Base-by-base conservation (phyloP, 2,113 vertebrate species). In the Vulpes lagopus region DNA sequence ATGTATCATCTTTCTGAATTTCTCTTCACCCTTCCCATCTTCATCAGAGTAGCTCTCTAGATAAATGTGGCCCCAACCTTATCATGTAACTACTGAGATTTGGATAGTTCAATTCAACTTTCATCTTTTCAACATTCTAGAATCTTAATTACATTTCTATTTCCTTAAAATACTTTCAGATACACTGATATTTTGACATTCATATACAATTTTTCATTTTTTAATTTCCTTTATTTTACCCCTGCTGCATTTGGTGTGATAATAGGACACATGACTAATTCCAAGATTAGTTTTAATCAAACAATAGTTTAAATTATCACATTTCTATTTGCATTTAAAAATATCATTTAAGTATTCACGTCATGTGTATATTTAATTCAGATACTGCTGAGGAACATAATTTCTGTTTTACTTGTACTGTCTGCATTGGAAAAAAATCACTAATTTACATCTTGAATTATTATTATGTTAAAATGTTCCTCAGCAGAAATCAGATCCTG, bases 401-500 rank as follows among this genome's bases (percentile, higher is more conserved):
- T 96, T 97, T 96, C n/a, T 88, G n/a, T 96, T 95, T 96, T 84
- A 96, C 88, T 82, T 93, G 43, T 89, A 95, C 38, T 82, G 57
- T 95, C 74, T 94, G 85, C 57, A 83, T 93, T 96, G 76, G 43
- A 59, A 89, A 95, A 95, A 98, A 89, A 94, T 93, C 85, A 95
- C 51, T 94, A 88, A 96, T 92, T 96, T 93, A 86, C 91, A 93
- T 96, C 78, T 89, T 82, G 25, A 93, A 96, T 96, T 96, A 92
- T 74, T 96, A 92, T 85, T 90, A 96, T 89, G 82, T 82, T 96
- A 97, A 97, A 96, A 97, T 89, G 11, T 96, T 96, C 79, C 82
- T 93, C 53, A 83, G 43, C 12, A 91, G 82, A 96, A 97, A 95
- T 89, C 91, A 91, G 51, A 96, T 93, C 27, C n/a, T 93, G 30